Conservation (phyloP, 2,113 vertebrate species). For the Odocoileus hemionus region DNA sequence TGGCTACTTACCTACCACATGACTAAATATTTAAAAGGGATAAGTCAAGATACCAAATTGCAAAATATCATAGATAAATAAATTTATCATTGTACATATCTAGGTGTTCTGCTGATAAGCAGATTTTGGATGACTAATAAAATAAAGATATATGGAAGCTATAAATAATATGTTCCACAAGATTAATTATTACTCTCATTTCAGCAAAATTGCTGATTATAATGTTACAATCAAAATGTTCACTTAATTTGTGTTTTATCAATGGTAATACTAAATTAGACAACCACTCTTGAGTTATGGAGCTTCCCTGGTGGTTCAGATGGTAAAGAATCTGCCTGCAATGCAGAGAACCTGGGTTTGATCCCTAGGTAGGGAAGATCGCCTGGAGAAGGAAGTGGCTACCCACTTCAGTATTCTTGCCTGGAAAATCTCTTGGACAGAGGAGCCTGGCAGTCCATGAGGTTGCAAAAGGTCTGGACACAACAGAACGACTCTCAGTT, state of each 20-base stretch:
- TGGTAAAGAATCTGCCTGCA: not conserved
- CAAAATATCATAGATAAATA: not conserved
- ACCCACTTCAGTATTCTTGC: not conserved
- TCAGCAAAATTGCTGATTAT: not conserved
- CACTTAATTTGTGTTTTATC: not conserved
- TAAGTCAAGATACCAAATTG: not conserved
- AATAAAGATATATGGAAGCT: not conserved
- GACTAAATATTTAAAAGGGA: not conserved
- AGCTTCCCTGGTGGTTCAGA: not conserved
- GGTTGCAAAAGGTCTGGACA: not conserved
- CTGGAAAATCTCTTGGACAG: not conserved
- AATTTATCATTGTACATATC: not conserved
- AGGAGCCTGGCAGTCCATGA: not conserved
- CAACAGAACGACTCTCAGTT: not conserved
- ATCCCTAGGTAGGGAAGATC: not conserved
- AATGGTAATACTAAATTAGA: not conserved
- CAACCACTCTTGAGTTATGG: not conserved
- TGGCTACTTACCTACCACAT: not conserved
- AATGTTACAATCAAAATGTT: not conserved
- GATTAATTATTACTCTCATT: not conserved
- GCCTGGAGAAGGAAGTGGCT: not conserved
- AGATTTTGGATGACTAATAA: not conserved
- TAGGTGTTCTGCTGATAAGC: not conserved
- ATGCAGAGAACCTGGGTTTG: not conserved
- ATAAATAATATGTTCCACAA: not conserved